Percentiles rank a stretch among this genome's conserved stretches.
phyloP scores from a whole-genome alignment of 1,140 invertebrate genomes.

The Pentalonia nigronervosa region DNA sequence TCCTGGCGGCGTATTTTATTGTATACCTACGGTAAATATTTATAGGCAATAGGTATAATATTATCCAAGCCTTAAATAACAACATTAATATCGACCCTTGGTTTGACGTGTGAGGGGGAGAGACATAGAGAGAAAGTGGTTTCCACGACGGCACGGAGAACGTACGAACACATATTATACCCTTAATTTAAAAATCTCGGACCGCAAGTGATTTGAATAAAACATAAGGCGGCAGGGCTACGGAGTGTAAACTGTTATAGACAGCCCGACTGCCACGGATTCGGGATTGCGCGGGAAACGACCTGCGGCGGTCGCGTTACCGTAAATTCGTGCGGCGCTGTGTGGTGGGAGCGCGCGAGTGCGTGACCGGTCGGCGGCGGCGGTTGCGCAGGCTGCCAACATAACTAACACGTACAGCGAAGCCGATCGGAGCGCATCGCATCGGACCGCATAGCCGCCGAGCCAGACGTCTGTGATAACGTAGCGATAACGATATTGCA shows the following conservation, averaged over 20 bases:
- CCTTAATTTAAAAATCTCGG: not conserved
- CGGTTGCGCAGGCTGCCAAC: conserved; percentile 3
- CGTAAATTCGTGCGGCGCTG: not conserved
- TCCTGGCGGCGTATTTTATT: not conserved
- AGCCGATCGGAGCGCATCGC: not conserved
- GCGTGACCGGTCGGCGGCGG: not conserved
- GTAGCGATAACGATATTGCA: not conserved
- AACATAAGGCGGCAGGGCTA: not conserved
- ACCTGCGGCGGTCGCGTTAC: not conserved
- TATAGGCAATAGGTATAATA: not conserved
- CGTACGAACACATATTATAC: not conserved
- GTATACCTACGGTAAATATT: conserved; percentile 8
- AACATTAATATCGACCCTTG: not conserved
- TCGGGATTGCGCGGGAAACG: conserved; percentile 11
- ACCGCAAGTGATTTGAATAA: conserved; percentile 9
- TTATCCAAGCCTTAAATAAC: not conserved
- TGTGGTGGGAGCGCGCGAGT: not conserved
- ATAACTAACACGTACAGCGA: not conserved
- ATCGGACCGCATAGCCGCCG: not conserved
- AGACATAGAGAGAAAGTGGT: not conserved
- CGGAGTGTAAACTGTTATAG: too few species aligned
- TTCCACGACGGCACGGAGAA: not conserved
- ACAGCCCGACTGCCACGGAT: too few species aligned
- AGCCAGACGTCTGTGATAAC: conserved; percentile 5
- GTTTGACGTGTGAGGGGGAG: not conserved